These are phyloP conservation scores for Tragulus kanchil DNA, from an alignment of 2,113 vertebrate genomes.

Conservation along the genomic window DNA sequence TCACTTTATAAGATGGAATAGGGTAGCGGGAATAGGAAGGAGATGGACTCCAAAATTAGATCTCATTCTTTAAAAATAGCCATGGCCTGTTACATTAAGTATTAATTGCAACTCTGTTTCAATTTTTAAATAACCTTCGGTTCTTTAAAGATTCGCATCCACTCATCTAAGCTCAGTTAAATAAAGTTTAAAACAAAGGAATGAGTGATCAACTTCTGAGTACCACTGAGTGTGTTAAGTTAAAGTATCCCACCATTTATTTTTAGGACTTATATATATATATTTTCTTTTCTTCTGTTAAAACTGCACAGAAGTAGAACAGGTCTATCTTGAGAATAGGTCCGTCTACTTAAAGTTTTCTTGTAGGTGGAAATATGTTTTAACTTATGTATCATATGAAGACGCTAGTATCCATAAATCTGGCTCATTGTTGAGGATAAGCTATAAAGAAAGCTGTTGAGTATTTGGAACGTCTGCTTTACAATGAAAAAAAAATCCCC, in stretches of 20 bases:
- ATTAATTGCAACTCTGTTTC: conserved; percentile 76
- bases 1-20: conserved; percentile 54
- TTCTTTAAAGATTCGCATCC: conserved; percentile 68
- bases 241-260: conserved; percentile 53
- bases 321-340: conserved; percentile 53
- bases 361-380: conserved; percentile 34
- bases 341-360: conserved; percentile 63
- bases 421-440: not conserved
- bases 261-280: conserved; percentile 52
- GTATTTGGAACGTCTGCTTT: conserved; percentile 11
- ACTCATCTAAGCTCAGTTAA: conserved; percentile 50
- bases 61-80: conserved; percentile 68
- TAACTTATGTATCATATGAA: conserved; percentile 8
- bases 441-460: conserved; percentile 27
- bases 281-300: not conserved
- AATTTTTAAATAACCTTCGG: conserved; percentile 72
- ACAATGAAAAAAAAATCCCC: not conserved
- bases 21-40: not conserved
- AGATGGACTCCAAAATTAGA: conserved; percentile 64
- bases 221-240: conserved; percentile 52
- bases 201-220: conserved; percentile 50
- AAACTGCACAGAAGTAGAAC: conserved; percentile 41
- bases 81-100: conserved; percentile 66
- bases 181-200: conserved; percentile 67
- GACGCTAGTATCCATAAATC: conserved; percentile 24